These are phyloP conservation scores for Eidolon dupreanum DNA, from an alignment of 2,797 vertebrate species.

Conservation along the genomic window DNA sequence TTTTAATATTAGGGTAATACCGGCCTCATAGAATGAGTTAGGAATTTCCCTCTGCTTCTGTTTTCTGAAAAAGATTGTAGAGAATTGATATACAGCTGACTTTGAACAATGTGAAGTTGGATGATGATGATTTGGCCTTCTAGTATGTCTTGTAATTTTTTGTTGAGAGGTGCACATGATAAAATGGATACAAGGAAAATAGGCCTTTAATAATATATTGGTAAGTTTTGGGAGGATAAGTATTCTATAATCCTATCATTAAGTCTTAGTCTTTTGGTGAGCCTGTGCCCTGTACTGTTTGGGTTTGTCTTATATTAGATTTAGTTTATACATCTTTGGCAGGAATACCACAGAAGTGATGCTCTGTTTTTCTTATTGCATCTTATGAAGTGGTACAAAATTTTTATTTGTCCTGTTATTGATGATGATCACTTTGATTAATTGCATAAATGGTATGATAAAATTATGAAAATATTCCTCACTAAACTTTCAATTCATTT, in stretches of 20 bases:
- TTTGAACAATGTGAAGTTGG: neutral
- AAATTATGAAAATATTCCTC: constrained; percentile 29
- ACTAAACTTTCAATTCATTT: neutral
- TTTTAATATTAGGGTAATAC: neutral
- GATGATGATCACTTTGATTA: neutral
- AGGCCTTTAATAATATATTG: neutral
- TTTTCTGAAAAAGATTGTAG: neutral
- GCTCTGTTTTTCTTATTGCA: neutral
- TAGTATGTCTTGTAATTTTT: neutral
- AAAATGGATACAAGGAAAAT: neutral
- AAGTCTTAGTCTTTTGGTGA: neutral
- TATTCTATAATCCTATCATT: neutral
- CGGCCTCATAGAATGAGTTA: neutral
- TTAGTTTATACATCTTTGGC: neutral
- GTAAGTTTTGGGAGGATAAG: neutral
- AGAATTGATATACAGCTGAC: neutral
- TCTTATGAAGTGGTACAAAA: neutral
- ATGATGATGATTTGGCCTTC: neutral
- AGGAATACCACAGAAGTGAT: neutral
- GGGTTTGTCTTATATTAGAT: neutral
- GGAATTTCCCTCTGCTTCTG: neutral
- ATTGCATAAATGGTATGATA: neutral
- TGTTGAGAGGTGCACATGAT: neutral
- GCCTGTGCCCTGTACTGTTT: neutral
- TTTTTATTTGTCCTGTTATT: neutral